Base-by-base conservation (phyloP, 2,113 vertebrate genomes). In the Mastomys natalensis region DNA sequence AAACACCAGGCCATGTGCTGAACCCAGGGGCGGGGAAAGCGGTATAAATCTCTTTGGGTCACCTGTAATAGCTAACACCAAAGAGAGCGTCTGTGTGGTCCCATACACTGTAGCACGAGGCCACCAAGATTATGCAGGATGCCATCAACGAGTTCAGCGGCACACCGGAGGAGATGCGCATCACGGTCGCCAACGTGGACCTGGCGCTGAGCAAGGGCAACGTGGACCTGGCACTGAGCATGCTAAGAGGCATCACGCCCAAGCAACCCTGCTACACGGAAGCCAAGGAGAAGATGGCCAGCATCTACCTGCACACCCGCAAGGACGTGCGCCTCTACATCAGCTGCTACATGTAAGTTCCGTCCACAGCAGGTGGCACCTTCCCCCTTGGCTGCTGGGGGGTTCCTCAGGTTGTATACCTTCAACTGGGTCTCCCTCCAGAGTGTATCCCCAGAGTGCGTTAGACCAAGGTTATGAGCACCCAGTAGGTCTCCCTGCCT, bases 111-210 rank as follows among this genome's bases (percentile, higher is more conserved):
- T 77, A 99, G 99, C 98, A 99, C 0, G 98, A 99, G 97, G 99
- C 99, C 93, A 97, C 98, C 43, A 99, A 98, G 94, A 96, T 99
- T 37, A 98, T 99, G 97, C 98, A 99, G 95, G 98, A 99, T 0
- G 98, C 98, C 76, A 97, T 99, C 84, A 95, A 98, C 11, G 97
- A 97, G 82, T 99, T 99, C 95, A 97, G 98, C 0, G 98, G 98
- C 58, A 98, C 98, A 0, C 88, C 98, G 0, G 98, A 99, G 82
- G 98, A 99, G 96, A 95, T 97, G 34, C 98, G 98, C 7, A 81
- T 99, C 81, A 98, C 98, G 64, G 92, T 99, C 3, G 98, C 98
- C 96, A 99, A 98, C 13, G 98, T 98, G 74, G 98, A 99, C 96
- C 74, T 99, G 97, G 98, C 98, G 17, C 97, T 99, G 92, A 98